Evolutionary conservation across 2,797 vertebrate species (phyloP), one percentile per base, ranked within the genome.

Genomic region (Nyctalus aviator): DNA sequence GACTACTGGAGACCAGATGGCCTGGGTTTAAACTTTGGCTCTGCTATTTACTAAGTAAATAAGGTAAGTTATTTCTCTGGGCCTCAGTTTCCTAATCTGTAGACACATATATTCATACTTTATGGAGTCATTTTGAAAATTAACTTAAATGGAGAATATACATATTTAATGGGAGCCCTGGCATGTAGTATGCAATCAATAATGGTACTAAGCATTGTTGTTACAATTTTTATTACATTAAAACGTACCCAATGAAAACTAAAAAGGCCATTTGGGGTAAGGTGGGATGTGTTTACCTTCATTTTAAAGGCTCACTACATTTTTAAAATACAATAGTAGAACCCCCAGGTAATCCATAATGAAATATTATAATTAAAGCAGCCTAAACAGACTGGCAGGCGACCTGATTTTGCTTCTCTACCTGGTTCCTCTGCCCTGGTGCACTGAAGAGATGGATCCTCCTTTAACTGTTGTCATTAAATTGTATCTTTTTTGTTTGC

Each of bases 211-310:
- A 84, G 9, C 14, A 41, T n/a, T 72, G 2, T n/a, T 79, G 13
- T 77, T 90, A 66, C 8, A 88, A 35, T 37, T 92, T 94, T 79
- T 84, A 66, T 92, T 76, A 68, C 23, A 77, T 84, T 79, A 84
- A 90, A 66, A 27, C 27, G 62, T 4, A 64, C 17, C 7, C 35
- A 75, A 44, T 48, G 83, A 86, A 93, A 76, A n/a, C 50, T 87
- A 27, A 90, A 79, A 90, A 64, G 27, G 15, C 21, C 14, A 5
- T 66, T 75, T 48, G 18, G 2, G 6, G 15, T 41, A 21, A 64
- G 2, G 3, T 57, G 5, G 53, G 57, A 46, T 83, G 9, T 85
- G 21, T 27, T 83, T 35, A 62, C 12, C 78, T 66, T 83, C 30
- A 32, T 89, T 93, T 90, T 88, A 93, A 91, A 84, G 9, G 27